Conservation (phyloP, 2,797 vertebrate species). For the Percopsis omiscomaycus region DNA sequence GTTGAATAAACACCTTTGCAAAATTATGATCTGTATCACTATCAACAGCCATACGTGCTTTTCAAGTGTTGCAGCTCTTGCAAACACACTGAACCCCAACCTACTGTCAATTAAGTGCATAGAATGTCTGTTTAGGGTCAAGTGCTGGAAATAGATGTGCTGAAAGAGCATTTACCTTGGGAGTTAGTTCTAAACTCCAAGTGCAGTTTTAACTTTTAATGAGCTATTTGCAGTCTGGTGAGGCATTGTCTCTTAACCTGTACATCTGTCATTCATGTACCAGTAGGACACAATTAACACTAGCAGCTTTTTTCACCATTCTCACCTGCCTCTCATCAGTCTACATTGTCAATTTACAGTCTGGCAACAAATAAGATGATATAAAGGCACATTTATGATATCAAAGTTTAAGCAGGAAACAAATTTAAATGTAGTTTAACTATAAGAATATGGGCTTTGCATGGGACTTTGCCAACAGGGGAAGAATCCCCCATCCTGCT, state of each 20-base stretch:
- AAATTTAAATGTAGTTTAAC: neutral
- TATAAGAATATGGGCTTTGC: neutral
- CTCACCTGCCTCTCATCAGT: neutral
- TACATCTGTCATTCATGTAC: neutral
- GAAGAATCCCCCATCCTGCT: neutral
- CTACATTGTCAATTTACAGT: neutral
- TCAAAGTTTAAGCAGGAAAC: too few relatives aligned
- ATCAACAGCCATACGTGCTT: conserved; percentile 21
- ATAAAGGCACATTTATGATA: too few relatives aligned
- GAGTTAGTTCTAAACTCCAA: neutral
- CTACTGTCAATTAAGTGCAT: conserved; percentile 25
- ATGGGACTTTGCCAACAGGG: neutral
- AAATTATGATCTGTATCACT: conserved; percentile 11
- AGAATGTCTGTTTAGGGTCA: conserved; percentile 14
- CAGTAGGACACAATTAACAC: neutral
- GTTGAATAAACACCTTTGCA: neutral
- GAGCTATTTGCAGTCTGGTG: neutral
- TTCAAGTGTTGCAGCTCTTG: conserved; percentile 23
- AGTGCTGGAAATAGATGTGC: neutral
- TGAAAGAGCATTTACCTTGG: neutral
- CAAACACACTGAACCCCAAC: conserved; percentile 18
- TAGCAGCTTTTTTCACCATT: neutral
- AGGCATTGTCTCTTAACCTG: neutral
- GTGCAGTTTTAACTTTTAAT: neutral
- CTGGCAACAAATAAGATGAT: neutral